Conservation (phyloP, 2,888 invertebrate genomes). For the Diachrysia chrysitis region DNA sequence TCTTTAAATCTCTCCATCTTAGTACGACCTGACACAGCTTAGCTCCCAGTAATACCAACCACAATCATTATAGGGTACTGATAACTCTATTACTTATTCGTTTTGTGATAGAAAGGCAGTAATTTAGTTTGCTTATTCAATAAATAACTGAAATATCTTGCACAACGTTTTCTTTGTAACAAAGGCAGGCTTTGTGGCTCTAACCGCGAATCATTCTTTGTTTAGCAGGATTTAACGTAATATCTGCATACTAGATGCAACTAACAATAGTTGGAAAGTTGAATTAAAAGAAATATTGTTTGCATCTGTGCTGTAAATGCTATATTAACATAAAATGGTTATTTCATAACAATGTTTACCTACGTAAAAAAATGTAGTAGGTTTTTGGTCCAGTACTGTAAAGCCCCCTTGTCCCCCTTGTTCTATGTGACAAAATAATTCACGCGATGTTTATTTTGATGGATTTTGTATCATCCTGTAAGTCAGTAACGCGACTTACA, state of each 20-base stretch:
- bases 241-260: neutral
- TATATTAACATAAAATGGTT: neutral
- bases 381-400: too few relatives aligned
- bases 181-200: neutral
- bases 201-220: neutral
- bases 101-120: slow-evolving; percentile 34
- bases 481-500: too few relatives aligned
- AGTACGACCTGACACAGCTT: neutral
- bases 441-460: too few relatives aligned
- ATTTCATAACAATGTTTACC: too few relatives aligned
- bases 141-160: slow-evolving; percentile 25
- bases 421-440: too few relatives aligned
- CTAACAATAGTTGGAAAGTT: neutral
- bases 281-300: neutral
- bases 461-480: too few relatives aligned
- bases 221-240: neutral
- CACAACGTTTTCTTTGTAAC: slow-evolving; percentile 5
- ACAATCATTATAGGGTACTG: slow-evolving; percentile 16
- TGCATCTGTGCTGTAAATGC: neutral
- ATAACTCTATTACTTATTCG: slow-evolving; percentile 25
- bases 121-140: slow-evolving; percentile 35
- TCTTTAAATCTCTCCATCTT: too few relatives aligned
- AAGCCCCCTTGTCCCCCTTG: too few relatives aligned
- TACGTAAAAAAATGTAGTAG: too few relatives aligned
- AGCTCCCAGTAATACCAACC: neutral